A percentile compares a stretch with the other conserved stretches of the same genome.
Conservation (phyloP, 53 echinoderm and acorn worm genomes). For the Antedon mediterranea region DNA sequence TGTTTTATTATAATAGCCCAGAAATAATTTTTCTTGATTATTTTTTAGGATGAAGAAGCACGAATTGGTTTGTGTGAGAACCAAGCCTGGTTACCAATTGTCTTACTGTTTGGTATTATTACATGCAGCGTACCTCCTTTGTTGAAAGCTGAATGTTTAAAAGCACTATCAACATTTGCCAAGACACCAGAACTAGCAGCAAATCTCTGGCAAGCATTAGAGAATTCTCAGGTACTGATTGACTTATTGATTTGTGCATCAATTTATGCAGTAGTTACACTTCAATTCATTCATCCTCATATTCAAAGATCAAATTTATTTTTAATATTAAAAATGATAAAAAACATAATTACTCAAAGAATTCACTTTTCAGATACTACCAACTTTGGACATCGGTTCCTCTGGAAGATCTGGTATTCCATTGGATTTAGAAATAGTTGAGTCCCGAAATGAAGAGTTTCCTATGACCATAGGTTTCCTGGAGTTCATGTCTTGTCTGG, state of each 20-base stretch:
- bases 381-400: conserved; percentile 42
- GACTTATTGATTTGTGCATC: not conserved
- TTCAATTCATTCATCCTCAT: no score
- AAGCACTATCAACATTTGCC: conserved; percentile 66
- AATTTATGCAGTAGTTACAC: no score
- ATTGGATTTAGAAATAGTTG: conserved; percentile 86
- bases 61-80: conserved; percentile 69
- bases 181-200: conserved; percentile 67
- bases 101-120: conserved; percentile 66
- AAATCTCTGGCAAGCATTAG: conserved; percentile 84
- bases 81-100: conserved; percentile 77
- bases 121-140: conserved; percentile 76
- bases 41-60: conserved; percentile 62
- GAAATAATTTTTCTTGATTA: not conserved
- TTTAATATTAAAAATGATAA: no score
- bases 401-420: conserved; percentile 49
- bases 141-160: conserved; percentile 77
- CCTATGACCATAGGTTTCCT: conserved; percentile 72
- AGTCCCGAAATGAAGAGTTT: conserved; percentile 73
- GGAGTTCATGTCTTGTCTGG: conserved; percentile 40
- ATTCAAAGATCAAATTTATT: not conserved
- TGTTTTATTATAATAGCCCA: no score
- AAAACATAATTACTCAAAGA: no score
- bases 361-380: conserved; percentile 42
- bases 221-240: conserved; percentile 66